Base-by-base conservation (phyloP, 2,888 invertebrate species). In the Pachymerium ferrugineum region DNA sequence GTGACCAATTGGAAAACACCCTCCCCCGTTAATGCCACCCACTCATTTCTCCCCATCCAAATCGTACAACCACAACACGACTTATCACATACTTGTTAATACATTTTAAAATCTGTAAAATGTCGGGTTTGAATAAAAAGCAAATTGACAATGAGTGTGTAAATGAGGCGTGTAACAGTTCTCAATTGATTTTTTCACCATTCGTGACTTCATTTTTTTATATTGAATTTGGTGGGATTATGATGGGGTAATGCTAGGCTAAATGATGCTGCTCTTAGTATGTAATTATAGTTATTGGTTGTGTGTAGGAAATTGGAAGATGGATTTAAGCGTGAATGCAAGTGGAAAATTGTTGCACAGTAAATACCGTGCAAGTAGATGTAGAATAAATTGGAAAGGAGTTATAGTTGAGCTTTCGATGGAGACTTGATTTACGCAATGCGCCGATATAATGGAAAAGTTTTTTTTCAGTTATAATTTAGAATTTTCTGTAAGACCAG, bases 231-330 rank as follows among this genome's bases (percentile, higher is more conserved):
- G 62, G 62, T 62, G 62, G 62, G 62, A 62, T 62, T 62, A 62
- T 62, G 62, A 62, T 62, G 62, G 62, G 62, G 62, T 62, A 62
- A 62, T 62, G 62, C 28, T 62, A 62, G 62, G 62, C 25, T 62
- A 62, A 62, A 62, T 62, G 62, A 62, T 62, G 62, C 28, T n/a
- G n/a, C n/a, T n/a, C n/a, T n/a, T n/a, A 28, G 25, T 28, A 28
- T 62, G 62, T 62, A 62, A 62, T 62, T 62, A 62, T 62, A 62
- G 62, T 62, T 62, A 62, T 62, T 62, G 62, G 62, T 62, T 62
- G 62, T 62, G 14, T 62, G 62, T 62, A 62, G 62, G 62, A 62
- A 62, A 62, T 62, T 22, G 62, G 62, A 62, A 62, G 62, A 62
- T 62, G 62, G 62, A 62, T 62, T 62, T 62, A 62, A 62, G 62